Evolutionary conservation across 2,797 vertebrate species (phyloP).

Genomic region (Prionace glauca): DNA sequence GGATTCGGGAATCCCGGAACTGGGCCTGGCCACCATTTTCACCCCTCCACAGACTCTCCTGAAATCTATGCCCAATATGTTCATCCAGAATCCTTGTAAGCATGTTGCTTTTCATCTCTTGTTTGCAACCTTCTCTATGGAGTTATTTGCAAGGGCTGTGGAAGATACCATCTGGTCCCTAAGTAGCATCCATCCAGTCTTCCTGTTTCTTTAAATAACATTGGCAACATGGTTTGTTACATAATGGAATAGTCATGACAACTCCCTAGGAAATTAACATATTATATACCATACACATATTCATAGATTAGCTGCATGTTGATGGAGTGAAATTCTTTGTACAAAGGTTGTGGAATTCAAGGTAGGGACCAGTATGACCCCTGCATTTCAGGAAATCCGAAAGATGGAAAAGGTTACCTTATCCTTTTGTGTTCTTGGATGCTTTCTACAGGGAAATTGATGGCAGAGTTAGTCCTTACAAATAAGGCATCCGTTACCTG

Average conservation of each 20-base stretch:
- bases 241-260: neutral
- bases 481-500: neutral
- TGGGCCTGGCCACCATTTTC: too few species aligned
- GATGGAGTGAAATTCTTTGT: neutral
- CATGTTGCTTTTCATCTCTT: neutral
- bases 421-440: neutral
- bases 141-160: neutral
- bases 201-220: neutral
- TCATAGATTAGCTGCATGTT: neutral
- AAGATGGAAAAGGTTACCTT: neutral
- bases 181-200: neutral
- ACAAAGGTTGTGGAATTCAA: too few species aligned
- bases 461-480: neutral
- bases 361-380: neutral
- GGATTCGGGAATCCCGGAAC: too few species aligned
- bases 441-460: constrained; percentile 6
- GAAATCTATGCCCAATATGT: neutral
- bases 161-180: neutral
- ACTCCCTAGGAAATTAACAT: neutral
- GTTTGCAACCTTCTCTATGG: neutral
- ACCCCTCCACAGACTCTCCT: too few species aligned
- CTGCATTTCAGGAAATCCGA: neutral
- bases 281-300: neutral
- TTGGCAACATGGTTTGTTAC: neutral
- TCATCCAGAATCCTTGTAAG: neutral